Conservation (phyloP, 2,888 invertebrate genomes). For the Rugalucina vietnamica region DNA sequence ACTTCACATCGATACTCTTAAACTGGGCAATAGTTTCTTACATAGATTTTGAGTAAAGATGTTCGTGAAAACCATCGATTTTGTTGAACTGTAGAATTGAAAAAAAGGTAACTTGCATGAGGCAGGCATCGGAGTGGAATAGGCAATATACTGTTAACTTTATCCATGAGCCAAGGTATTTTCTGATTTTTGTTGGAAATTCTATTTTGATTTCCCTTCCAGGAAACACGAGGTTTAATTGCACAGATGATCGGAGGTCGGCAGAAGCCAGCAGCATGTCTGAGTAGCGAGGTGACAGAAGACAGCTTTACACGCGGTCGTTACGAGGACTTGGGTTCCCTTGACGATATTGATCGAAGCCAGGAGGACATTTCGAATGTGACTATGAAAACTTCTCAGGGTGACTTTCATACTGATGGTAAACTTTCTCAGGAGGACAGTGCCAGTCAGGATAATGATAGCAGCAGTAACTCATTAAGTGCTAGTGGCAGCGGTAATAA, state of each 20-base stretch:
- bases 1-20: no score
- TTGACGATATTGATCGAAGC: constrained; percentile 70
- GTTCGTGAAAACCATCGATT: no score
- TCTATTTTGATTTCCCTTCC: constrained; percentile 24
- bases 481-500: neutral
- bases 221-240: constrained; percentile 70
- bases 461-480: neutral
- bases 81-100: no score
- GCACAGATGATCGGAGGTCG: constrained; percentile 69
- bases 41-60: no score
- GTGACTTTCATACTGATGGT: constrained; percentile 25
- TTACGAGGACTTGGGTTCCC: constrained; percentile 55
- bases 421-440: constrained; percentile 33
- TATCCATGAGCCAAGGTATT: no score
- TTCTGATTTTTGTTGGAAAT: no score
- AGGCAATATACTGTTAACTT: no score
- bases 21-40: no score
- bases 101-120: no score
- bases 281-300: constrained; percentile 41
- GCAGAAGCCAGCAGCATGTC: constrained; percentile 20
- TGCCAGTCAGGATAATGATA: neutral
- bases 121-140: no score
- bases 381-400: constrained; percentile 45
- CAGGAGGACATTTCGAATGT: constrained; percentile 35
- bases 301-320: constrained; percentile 48